Evolutionary conservation across 2,888 invertebrate species (phyloP), one percentile per base, ranked within the genome.

Genomic region (Cybosia mesomella): DNA sequence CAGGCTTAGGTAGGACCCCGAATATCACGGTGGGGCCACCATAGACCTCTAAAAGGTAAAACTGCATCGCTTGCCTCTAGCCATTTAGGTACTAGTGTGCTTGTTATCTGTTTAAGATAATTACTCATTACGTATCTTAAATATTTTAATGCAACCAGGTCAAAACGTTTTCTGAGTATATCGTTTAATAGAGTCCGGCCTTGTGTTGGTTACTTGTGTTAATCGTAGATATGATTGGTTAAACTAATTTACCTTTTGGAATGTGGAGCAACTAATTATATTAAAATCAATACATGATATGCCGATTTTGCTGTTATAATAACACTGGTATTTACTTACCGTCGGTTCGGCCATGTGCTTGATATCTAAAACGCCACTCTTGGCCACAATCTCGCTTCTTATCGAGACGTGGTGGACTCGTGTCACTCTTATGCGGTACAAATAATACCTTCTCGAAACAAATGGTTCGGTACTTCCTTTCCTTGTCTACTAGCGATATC

Each of bases 141-240:
- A 22, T 24, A 15, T 13, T 62, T 21, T 22, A 53, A 53, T 54
- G 62, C 32, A 62, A 49, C 53, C 34, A 62, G 62, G 54, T 9
- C 62, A 54, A 53, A 54, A 13, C 32, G 54, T 62, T 62, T 62
- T 62, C 28, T 60, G 9, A 8, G 10, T 21, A 34, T 49, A 49
- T 49, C 49, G n/a, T 34, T 54, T 54, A 62, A 34, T 54, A 22
- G 10, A 22, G 62, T 62, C 4, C 9, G 24, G 21, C 63, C 54
- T 63, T 63, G 63, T 34, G 32, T 54, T 54, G 15, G 28, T 62
- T 63, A 55, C 32, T 22, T 21, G 22, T 9, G 32, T 34, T 49
- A 22, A 53, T 21, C 22, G 15, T 24, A 24, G 15, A 55, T 55
- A 28, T 55, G 1, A 22, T 55, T 55, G 15, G 28, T 55, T 55